phyloP scores from a whole-genome alignment of 2,888 invertebrate genomes.

The Cordilura impudica region DNA sequence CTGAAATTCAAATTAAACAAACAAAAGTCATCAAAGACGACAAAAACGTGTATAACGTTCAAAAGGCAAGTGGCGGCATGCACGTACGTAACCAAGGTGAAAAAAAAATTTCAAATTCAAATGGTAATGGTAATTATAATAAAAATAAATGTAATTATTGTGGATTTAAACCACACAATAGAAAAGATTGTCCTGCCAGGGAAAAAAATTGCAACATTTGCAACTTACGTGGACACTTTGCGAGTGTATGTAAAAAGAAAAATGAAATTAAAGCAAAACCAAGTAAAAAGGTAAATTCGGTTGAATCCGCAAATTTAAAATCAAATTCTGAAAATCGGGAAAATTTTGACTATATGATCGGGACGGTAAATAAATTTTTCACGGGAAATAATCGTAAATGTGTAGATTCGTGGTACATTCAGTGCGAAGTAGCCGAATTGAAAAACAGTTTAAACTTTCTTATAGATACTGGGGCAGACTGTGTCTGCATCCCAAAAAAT shows the following conservation, averaged over 20 bases:
- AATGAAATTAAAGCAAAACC: not conserved
- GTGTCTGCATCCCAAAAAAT: not conserved
- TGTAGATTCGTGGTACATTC: not conserved
- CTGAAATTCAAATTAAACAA: slow-evolving; percentile 16
- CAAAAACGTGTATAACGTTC: slow-evolving; percentile 8
- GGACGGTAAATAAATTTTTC: not conserved
- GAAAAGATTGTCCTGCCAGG: slow-evolving; percentile 3
- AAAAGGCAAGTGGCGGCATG: not conserved
- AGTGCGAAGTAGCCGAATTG: not conserved
- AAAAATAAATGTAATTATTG: slow-evolving; percentile 24
- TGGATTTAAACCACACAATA: slow-evolving; percentile 11
- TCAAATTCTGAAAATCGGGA: not conserved
- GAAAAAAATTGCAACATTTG: slow-evolving; percentile 15
- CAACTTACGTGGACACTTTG: not conserved
- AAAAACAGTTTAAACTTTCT: slow-evolving; percentile 5
- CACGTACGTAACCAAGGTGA: not conserved
- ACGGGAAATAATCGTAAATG: not conserved
- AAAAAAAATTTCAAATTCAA: not conserved
- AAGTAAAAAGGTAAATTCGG: slow-evolving; percentile 3
- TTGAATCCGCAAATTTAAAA: not conserved
- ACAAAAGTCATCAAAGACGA: slow-evolving; percentile 2
- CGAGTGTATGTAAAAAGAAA: slow-evolving; percentile 28
- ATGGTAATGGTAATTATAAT: not conserved
- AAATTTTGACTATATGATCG: slow-evolving; percentile 16
- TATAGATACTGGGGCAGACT: slow-evolving; percentile 14